Evolutionary conservation across 2,888 invertebrate species (phyloP).

Genomic region (Maniola hyperantus): DNA sequence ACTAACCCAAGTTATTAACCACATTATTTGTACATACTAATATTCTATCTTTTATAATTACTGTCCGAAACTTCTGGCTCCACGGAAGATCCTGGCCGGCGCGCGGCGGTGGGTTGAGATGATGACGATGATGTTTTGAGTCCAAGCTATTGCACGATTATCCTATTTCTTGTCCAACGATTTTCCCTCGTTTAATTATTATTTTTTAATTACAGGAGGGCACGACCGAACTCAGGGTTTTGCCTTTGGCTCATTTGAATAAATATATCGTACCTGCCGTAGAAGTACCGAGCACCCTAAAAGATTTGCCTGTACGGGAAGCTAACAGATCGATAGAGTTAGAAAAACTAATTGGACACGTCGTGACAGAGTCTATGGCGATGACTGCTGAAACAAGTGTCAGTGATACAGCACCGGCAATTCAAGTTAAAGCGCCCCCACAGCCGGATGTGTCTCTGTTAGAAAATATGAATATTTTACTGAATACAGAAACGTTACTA

Average conservation of each 20-base stretch:
- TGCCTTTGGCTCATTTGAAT: slow-evolving; percentile 66
- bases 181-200: not conserved
- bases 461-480: slow-evolving; percentile 2
- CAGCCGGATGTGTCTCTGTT: not conserved
- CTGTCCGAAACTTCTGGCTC: too few relatives aligned
- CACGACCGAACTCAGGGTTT: slow-evolving; percentile 55
- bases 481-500: not conserved
- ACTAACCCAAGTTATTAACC: too few relatives aligned
- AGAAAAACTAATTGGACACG: slow-evolving; percentile 64
- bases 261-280: slow-evolving; percentile 51
- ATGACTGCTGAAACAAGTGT: slow-evolving; percentile 17
- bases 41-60: too few relatives aligned
- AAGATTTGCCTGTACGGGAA: slow-evolving; percentile 64
- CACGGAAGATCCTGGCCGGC: too few relatives aligned
- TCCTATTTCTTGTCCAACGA: not conserved
- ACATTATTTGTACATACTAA: too few relatives aligned
- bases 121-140: not conserved
- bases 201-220: slow-evolving; percentile 58
- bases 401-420: not conserved
- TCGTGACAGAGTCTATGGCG: slow-evolving; percentile 46
- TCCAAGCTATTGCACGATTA: not conserved
- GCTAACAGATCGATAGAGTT: slow-evolving; percentile 71
- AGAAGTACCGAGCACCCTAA: slow-evolving; percentile 47
- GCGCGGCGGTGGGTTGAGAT: too few relatives aligned
- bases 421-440: not conserved